Evolutionary conservation across 2,888 invertebrate genomes (phyloP).

Genomic region (Acanthacorydalis orientalis): DNA sequence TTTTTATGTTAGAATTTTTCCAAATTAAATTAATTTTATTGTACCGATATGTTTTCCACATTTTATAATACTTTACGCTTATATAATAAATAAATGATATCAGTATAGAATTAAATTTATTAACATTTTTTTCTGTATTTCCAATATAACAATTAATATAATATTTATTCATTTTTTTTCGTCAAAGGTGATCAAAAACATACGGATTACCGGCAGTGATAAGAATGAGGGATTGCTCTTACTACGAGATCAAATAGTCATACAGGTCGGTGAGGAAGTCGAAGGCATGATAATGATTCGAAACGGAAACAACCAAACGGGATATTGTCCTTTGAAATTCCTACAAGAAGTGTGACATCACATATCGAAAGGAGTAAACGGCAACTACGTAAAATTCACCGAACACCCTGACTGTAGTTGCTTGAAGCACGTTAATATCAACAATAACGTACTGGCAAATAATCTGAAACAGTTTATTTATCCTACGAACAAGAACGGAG

Average conservation of each 20-base stretch:
- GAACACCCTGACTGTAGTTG: constrained; percentile 1
- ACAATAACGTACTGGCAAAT: constrained; percentile 15
- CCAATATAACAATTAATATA: not conserved
- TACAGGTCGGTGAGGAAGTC: constrained; percentile 77
- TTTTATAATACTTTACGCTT: too few species aligned
- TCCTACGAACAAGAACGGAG: too few species aligned
- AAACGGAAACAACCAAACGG: constrained; percentile 83
- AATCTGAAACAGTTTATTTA: too few species aligned
- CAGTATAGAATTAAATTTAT: too few species aligned
- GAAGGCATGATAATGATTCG: constrained; percentile 90
- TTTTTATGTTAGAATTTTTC: too few species aligned
- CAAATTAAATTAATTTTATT: too few species aligned
- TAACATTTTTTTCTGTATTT: not conserved
- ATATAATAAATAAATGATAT: too few species aligned
- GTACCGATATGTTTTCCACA: too few species aligned
- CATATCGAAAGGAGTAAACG: constrained; percentile 9
- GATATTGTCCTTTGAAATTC: constrained; percentile 85
- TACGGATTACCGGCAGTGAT: constrained; percentile 75
- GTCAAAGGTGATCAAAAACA: constrained; percentile 44
- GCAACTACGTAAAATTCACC: constrained; percentile 3
- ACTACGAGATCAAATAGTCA: constrained; percentile 84
- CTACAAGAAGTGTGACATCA: constrained; percentile 87
- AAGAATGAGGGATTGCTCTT: constrained; percentile 51
- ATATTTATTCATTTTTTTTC: not conserved
- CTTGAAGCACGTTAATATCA: constrained; percentile 18